A percentile compares a stretch with the other conserved stretches of the same genome.
Conservation (phyloP, 2,888 invertebrate species). For the Dorcus hopei region DNA sequence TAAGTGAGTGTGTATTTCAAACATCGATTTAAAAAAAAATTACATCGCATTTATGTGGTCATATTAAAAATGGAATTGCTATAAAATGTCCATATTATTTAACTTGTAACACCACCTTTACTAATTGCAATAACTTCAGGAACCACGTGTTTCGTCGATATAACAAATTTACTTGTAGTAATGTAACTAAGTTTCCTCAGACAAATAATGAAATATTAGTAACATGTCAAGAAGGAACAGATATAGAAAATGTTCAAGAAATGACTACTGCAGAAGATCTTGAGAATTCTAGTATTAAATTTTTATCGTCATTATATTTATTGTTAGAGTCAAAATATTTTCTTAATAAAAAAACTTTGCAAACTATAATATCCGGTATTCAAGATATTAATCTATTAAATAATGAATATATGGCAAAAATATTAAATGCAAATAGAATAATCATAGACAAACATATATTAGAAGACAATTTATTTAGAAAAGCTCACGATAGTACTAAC, state of each 20-base stretch:
- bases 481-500: not conserved
- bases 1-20: not conserved
- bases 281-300: not conserved
- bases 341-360: slow-evolving; percentile 1
- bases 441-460: no score
- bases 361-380: slow-evolving; percentile 10
- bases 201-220: no score
- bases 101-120: not conserved
- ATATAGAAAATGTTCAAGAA: not conserved
- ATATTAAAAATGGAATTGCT: not conserved
- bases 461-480: no score
- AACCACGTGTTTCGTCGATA: no score
- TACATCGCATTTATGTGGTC: not conserved
- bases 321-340: slow-evolving; percentile 8
- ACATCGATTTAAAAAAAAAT: not conserved
- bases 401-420: not conserved
- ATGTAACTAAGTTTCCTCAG: no score
- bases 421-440: not conserved
- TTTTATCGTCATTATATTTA: slow-evolving; percentile 3
- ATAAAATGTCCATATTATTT: not conserved
- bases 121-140: no score
- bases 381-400: no score
- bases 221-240: no score
- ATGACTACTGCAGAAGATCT: not conserved
- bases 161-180: no score